phyloP scores from a whole-genome alignment of 2,888 invertebrate species.

The Hylaea fasciaria region DNA sequence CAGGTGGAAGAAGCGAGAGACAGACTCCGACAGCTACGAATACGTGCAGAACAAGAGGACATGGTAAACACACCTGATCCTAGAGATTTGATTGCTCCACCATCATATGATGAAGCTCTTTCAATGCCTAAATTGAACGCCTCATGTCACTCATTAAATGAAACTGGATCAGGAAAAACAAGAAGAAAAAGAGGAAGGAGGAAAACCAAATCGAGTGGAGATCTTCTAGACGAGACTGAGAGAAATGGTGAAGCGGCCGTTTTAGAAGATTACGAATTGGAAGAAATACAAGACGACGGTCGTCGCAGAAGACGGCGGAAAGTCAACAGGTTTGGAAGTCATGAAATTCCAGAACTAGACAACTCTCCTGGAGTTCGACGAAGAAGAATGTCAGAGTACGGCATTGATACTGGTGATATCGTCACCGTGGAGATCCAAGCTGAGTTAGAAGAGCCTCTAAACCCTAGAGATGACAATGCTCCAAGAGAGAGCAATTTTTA shows the following conservation, averaged over 20 bases:
- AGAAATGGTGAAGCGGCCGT: conserved; percentile 70
- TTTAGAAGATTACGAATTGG: conserved; percentile 65
- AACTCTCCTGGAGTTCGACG: conserved; percentile 76
- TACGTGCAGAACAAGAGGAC: conserved; percentile 82
- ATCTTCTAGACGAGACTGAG: conserved; percentile 78
- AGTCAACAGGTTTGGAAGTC: conserved; percentile 70
- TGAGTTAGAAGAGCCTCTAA: conserved; percentile 63
- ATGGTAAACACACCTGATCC: conserved; percentile 87
- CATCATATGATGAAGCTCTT: conserved; percentile 91
- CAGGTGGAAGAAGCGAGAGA: conserved; percentile 85
- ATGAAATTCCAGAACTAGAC: conserved; percentile 77
- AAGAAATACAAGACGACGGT: conserved; percentile 56
- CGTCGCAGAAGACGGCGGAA: conserved; percentile 61
- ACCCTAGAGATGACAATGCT: conserved; percentile 68
- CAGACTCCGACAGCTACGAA: conserved; percentile 80
- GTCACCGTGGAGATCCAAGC: conserved; percentile 69
- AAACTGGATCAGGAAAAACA: conserved; percentile 74
- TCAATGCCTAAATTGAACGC: conserved; percentile 88
- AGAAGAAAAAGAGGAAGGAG: conserved; percentile 72
- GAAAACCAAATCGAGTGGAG: conserved; percentile 82
- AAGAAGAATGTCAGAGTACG: conserved; percentile 72
- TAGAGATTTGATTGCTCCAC: conserved; percentile 88
- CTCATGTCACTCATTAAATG: conserved; percentile 84
- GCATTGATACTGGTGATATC: conserved; percentile 51
- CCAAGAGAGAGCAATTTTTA: conserved; percentile 79